Evolutionary conservation across 2,113 vertebrate species (phyloP).

Genomic region (Mystacornis crossleyi): DNA sequence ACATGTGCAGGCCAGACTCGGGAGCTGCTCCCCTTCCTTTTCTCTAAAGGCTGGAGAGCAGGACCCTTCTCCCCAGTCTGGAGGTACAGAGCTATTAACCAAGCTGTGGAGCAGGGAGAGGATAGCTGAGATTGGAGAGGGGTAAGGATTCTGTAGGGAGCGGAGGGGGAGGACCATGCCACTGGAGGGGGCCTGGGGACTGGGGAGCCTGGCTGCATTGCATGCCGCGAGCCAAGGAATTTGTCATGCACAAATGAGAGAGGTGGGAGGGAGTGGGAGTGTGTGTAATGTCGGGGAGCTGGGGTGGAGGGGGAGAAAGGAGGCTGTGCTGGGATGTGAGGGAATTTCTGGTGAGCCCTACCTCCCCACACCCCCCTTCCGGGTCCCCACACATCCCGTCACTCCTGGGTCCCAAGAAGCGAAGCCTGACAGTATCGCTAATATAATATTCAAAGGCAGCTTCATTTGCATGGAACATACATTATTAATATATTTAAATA

Average conservation of each 20-base stretch:
- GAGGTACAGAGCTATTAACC: background rate
- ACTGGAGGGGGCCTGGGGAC: background rate
- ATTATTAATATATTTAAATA: constrained; percentile 67
- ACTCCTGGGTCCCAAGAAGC: constrained; percentile 9
- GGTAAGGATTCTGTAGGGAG: background rate
- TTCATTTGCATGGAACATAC: constrained; percentile 53
- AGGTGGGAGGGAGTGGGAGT: background rate
- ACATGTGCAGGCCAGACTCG: background rate
- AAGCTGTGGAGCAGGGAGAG: background rate
- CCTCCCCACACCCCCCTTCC: background rate
- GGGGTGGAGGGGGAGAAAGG: background rate
- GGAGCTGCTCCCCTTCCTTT: background rate
- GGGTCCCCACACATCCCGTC: background rate
- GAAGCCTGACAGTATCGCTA: constrained; percentile 22
- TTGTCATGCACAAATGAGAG: background rate
- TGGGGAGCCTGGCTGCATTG: constrained; percentile 30
- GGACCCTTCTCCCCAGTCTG: background rate
- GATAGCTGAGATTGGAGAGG: background rate
- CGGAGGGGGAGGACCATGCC: background rate
- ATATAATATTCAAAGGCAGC: constrained; percentile 38
- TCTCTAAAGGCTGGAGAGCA: background rate
- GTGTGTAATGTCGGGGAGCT: background rate
- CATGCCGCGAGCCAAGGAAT: constrained; percentile 4
- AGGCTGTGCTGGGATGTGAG: background rate
- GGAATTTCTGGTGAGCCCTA: background rate